Percentiles rank a stretch among this genome's conserved stretches.
Evolutionary conservation across 2,888 invertebrate genomes (phyloP).

Genomic region (Punctoribates punctum): DNA sequence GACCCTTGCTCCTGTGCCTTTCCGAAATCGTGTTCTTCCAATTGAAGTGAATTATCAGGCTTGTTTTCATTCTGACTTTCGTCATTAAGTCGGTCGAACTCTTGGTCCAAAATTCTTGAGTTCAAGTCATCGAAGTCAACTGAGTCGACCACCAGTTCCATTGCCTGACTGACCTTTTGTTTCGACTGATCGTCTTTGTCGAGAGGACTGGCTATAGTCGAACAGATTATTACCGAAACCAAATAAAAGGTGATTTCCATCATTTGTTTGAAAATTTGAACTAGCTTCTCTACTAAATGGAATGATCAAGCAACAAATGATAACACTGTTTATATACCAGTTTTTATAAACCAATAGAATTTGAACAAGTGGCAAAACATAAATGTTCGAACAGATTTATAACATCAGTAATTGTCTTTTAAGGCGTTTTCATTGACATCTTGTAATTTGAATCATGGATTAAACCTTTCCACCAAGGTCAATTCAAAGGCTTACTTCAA

Average conservation of each 20-base stretch:
- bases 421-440: too few species aligned
- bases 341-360: too few species aligned
- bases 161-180: background rate
- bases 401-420: too few species aligned
- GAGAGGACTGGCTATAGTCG: background rate
- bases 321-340: too few species aligned
- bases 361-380: too few species aligned
- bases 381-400: too few species aligned
- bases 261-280: background rate
- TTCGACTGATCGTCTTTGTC: background rate
- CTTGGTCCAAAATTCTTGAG: background rate
- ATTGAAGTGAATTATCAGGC: background rate
- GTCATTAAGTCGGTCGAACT: background rate
- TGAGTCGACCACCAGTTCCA: background rate
- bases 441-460: too few species aligned
- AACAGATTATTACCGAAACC: background rate
- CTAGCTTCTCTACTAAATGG: background rate
- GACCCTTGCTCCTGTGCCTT: background rate
- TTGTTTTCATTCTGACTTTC: background rate
- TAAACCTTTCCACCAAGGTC: too few species aligned
- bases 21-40: background rate
- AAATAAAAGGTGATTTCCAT: background rate
- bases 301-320: too few species aligned
- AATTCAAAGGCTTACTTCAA: too few species aligned
- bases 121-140: background rate